Evolutionary conservation across 2,113 vertebrate species (phyloP).

Genomic region (Scophthalmus maximus): DNA sequence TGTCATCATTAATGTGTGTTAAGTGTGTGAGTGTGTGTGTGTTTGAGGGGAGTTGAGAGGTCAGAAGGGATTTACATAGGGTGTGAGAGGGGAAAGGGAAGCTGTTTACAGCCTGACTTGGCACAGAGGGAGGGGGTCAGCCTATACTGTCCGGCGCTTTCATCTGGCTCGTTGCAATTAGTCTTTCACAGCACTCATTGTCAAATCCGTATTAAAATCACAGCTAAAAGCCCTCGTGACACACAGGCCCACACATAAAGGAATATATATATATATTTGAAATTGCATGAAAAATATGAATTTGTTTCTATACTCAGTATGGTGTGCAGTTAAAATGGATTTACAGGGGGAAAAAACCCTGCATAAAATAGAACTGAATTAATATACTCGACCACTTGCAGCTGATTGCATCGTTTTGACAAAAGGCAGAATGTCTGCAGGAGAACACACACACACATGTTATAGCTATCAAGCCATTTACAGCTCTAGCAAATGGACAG

Average conservation of each 20-base stretch:
- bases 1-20: slow-evolving; percentile 55
- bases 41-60: slow-evolving; percentile 35
- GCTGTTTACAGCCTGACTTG: slow-evolving; percentile 75
- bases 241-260: background rate
- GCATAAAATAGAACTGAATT: background rate
- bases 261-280: background rate
- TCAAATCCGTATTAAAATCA: slow-evolving; percentile 43
- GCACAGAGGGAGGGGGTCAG: slow-evolving; percentile 74
- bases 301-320: background rate
- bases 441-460: slow-evolving; percentile 24
- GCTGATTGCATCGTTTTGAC: slow-evolving; percentile 29
- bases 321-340: background rate
- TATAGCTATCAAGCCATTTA: slow-evolving; percentile 29
- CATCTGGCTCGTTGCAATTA: slow-evolving; percentile 72
- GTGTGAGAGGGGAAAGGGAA: slow-evolving; percentile 71
- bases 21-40: slow-evolving; percentile 34
- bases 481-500: slow-evolving; percentile 65
- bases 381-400: too few relatives aligned
- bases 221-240: slow-evolving; percentile 19
- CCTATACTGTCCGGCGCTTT: slow-evolving; percentile 65
- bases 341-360: too few relatives aligned
- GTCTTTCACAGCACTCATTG: slow-evolving; percentile 50
- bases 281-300: background rate
- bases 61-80: slow-evolving; percentile 65
- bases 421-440: slow-evolving; percentile 1